A percentile compares a stretch with the other conserved stretches of the same genome.
Conservation (phyloP, 2,888 invertebrate species). For the Eupithecia centaureata region DNA sequence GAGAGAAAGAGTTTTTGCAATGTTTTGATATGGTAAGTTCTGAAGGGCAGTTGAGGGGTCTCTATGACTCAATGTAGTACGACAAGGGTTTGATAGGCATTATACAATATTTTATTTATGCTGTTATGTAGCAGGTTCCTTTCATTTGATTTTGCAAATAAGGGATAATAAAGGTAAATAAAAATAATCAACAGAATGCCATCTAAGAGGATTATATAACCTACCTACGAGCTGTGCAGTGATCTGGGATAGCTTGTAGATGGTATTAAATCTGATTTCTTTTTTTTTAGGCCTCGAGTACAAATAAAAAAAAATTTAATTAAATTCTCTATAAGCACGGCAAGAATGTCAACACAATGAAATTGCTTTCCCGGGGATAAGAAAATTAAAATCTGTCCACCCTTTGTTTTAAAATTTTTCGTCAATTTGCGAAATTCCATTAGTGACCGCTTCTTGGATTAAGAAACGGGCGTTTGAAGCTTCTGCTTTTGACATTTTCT, state of each 20-base stretch:
- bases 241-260: neutral
- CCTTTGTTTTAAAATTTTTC: constrained; percentile 29
- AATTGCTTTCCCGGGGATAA: constrained; percentile 24
- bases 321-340: constrained; percentile 17
- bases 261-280: neutral
- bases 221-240: too few species aligned
- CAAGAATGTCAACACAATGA: constrained; percentile 13
- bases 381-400: constrained; percentile 31
- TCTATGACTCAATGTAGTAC: constrained; percentile 48
- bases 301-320: neutral
- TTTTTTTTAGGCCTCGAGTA: neutral
- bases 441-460: constrained; percentile 30
- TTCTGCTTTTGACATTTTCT: constrained; percentile 25
- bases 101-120: neutral
- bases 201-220: too few species aligned
- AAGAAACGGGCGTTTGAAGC: constrained; percentile 18
- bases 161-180: neutral
- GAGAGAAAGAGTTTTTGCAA: constrained; percentile 49
- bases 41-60: constrained; percentile 57
- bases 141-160: neutral
- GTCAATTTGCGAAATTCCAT: constrained; percentile 29
- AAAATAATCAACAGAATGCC: too few species aligned
- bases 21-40: constrained; percentile 34
- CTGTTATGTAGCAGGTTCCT: neutral
- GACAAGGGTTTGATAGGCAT: neutral